phyloP scores from a whole-genome alignment of 2,113 vertebrate genomes.

The Megalops atlanticus region DNA sequence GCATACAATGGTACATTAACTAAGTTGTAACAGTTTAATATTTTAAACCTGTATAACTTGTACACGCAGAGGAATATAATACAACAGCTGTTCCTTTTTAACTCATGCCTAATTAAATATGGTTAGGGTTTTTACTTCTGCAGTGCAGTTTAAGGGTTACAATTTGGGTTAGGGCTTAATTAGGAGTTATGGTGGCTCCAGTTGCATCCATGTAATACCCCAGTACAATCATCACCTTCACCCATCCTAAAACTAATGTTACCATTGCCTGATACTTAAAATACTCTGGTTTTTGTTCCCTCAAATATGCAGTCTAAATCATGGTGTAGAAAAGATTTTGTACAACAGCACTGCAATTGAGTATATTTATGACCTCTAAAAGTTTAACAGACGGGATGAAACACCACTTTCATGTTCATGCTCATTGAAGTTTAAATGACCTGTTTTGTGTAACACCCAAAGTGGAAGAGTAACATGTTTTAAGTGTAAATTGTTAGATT shows the following conservation, averaged over 20 bases:
- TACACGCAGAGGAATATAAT: neutral
- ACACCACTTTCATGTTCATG: neutral
- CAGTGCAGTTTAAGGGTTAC: too few relatives aligned
- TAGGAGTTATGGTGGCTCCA: neutral
- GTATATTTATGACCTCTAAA: conserved; percentile 43
- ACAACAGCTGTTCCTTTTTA: neutral
- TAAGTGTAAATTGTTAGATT: too few relatives aligned
- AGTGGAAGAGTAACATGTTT: too few relatives aligned
- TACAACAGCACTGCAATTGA: conserved; percentile 57
- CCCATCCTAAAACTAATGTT: conserved; percentile 26
- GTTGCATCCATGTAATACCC: neutral
- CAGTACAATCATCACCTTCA: neutral
- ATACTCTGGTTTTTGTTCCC: conserved; percentile 35
- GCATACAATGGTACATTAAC: too few relatives aligned
- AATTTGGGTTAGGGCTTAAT: conserved; percentile 18
- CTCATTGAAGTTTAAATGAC: too few relatives aligned
- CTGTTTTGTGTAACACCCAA: too few relatives aligned
- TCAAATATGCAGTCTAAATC: conserved; percentile 49
- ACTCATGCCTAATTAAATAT: too few relatives aligned
- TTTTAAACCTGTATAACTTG: neutral
- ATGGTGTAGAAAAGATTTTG: conserved; percentile 34
- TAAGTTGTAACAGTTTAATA: too few relatives aligned
- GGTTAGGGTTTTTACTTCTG: too few relatives aligned
- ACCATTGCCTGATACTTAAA: conserved; percentile 25
- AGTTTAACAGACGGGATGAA: conserved; percentile 56